Conservation (phyloP, 2,888 invertebrate species). For the Eilema sororculum region DNA sequence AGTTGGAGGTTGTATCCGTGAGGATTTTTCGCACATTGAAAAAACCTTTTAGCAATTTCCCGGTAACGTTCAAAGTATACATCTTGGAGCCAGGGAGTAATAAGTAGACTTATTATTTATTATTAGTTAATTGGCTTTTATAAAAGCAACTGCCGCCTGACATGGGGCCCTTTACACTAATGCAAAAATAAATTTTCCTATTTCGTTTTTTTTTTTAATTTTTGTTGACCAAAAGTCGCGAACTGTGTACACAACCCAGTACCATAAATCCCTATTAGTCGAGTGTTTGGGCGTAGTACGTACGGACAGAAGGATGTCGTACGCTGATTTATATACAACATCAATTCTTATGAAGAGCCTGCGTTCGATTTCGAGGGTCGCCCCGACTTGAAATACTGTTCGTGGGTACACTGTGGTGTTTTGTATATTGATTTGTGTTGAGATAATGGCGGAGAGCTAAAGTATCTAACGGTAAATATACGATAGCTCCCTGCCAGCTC, state of each 20-base stretch:
- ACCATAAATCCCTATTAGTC: conserved; percentile 80
- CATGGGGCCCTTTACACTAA: neutral
- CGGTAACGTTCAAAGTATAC: no score
- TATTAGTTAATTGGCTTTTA: no score
- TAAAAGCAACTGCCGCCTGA: no score
- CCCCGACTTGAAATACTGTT: conserved; percentile 47
- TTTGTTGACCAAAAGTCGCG: conserved; percentile 22
- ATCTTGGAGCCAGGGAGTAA: no score
- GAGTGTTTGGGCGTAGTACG: conserved; percentile 77
- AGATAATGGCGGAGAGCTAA: neutral
- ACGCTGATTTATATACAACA: conserved; percentile 74
- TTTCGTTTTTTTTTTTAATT: no score
- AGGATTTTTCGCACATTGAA: no score
- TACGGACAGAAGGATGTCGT: conserved; percentile 63
- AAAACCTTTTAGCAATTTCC: no score
- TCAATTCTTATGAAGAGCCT: conserved; percentile 78
- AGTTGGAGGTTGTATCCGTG: no score
- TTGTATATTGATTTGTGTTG: conserved; percentile 44
- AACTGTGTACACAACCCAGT: conserved; percentile 44
- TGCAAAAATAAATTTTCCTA: neutral
- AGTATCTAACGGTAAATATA: conserved; percentile 15
- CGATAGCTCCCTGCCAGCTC: no score
- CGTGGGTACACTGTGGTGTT: conserved; percentile 26
- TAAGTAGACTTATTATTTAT: no score
- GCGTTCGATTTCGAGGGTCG: conserved; percentile 67